These are phyloP conservation scores for Prenolepis imparis DNA, from an alignment of 2,888 invertebrate species.

Conservation along the genomic window DNA sequence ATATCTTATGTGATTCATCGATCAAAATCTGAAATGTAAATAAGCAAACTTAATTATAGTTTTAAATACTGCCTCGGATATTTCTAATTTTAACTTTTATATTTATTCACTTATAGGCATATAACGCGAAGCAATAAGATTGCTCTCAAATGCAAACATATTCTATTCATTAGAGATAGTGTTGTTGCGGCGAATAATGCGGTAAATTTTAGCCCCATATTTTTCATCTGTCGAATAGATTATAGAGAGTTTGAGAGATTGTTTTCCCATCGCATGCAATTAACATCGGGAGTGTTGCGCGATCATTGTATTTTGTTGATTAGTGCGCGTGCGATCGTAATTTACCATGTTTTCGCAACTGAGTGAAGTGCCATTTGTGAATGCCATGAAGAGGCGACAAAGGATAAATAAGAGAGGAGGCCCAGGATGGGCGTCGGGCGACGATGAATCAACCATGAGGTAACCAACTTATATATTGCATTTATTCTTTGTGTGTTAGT, in stretches of 20 bases:
- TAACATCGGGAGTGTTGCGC: not conserved
- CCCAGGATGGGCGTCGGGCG: not conserved
- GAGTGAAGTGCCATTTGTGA: not conserved
- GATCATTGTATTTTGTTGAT: constrained; percentile 5
- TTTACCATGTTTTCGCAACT: not conserved
- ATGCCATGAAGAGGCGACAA: not conserved
- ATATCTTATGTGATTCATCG: not conserved
- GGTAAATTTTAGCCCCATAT: not conserved
- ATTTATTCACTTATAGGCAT: not conserved
- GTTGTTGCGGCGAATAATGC: not conserved
- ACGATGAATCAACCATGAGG: not conserved
- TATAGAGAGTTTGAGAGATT: not conserved
- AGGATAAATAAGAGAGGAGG: not conserved
- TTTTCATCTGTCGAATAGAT: not conserved
- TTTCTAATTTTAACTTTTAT: not conserved
- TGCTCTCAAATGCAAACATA: not conserved
- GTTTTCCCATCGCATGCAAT: not conserved
- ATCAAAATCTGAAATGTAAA: not conserved
- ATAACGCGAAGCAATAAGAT: not conserved
- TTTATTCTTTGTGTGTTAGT: not conserved
- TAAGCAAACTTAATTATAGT: not conserved
- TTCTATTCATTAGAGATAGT: not conserved
- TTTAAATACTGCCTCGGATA: not conserved
- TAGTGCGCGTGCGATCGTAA: not conserved
- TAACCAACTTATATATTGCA: not conserved